These are phyloP conservation scores for Vultur gryphus DNA, from an alignment of 2,797 vertebrate species.

Conservation along the genomic window DNA sequence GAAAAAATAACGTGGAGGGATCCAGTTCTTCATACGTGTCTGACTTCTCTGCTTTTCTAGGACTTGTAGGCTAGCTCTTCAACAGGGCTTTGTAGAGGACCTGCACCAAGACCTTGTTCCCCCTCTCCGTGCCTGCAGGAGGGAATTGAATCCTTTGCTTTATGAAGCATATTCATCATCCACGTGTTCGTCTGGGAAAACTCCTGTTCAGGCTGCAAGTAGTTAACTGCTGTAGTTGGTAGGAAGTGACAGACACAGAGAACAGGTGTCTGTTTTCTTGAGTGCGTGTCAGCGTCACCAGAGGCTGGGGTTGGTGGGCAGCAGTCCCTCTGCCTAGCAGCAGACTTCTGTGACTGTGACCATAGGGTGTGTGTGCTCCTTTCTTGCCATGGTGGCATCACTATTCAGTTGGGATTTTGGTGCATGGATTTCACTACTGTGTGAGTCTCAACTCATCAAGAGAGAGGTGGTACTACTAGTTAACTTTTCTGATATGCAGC, in stretches of 20 bases:
- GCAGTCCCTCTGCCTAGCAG: neutral
- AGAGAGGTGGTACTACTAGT: neutral
- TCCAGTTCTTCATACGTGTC: neutral
- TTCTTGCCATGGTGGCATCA: rapidly evolving
- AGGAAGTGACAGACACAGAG: neutral
- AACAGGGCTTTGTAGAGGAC: neutral
- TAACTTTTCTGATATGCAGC: neutral
- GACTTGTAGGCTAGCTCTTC: neutral
- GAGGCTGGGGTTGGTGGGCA: neutral
- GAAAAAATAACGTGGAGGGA: neutral
- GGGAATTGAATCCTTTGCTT: neutral
- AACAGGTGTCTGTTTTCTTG: neutral
- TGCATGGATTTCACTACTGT: neutral
- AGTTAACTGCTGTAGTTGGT: neutral
- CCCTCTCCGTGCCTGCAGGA: neutral
- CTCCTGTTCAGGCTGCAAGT: neutral
- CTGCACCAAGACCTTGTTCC: neutral
- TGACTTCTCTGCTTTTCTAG: neutral
- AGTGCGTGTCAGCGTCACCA: neutral
- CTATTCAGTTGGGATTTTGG: neutral
- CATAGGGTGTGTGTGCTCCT: rapidly evolving
- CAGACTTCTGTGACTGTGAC: neutral
- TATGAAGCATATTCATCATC: neutral
- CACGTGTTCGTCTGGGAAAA: rapidly evolving
- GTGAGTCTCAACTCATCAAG: neutral